These are phyloP conservation scores for Asobara japonica DNA, from an alignment of 1,140 invertebrate genomes.

Conservation along the genomic window DNA sequence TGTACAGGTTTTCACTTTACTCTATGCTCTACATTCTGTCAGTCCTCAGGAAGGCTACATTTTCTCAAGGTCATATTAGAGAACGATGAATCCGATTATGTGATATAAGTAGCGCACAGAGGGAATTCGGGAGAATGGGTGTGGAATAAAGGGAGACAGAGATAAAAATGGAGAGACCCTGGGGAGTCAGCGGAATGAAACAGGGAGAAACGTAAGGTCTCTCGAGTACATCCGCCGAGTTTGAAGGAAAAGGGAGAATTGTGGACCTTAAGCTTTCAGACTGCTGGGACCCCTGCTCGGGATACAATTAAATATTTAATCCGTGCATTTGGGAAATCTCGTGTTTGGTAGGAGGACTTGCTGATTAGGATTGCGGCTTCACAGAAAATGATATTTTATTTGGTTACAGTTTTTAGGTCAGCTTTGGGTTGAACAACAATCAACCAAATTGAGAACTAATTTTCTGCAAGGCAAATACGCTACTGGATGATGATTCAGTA, in stretches of 20 bases:
- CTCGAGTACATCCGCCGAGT: background rate
- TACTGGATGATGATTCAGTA: too few relatives aligned
- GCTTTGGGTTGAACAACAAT: background rate
- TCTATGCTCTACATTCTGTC: too few relatives aligned
- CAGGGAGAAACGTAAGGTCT: background rate
- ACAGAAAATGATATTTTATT: background rate
- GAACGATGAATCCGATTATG: slow-evolving; percentile 42
- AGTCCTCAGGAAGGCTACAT: too few relatives aligned
- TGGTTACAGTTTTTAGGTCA: background rate
- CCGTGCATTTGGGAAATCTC: slow-evolving; percentile 43
- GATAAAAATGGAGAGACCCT: slow-evolving; percentile 9
- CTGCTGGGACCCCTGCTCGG: slow-evolving; percentile 13
- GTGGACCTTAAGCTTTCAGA: slow-evolving; percentile 4
- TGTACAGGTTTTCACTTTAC: too few relatives aligned
- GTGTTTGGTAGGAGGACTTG: slow-evolving; percentile 14
- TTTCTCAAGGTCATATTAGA: too few relatives aligned
- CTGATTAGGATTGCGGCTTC: background rate
- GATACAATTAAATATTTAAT: slow-evolving; percentile 50
- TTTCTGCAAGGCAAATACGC: too few relatives aligned
- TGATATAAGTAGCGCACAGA: slow-evolving; percentile 42
- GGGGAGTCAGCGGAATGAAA: background rate
- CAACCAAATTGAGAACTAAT: too few relatives aligned
- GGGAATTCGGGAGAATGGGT: slow-evolving; percentile 34
- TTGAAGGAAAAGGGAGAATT: background rate
- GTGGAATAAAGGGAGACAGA: background rate